Evolutionary conservation across 2,113 vertebrate genomes (phyloP), one percentile per base, ranked within the genome.

Genomic region (Tyto alba): DNA sequence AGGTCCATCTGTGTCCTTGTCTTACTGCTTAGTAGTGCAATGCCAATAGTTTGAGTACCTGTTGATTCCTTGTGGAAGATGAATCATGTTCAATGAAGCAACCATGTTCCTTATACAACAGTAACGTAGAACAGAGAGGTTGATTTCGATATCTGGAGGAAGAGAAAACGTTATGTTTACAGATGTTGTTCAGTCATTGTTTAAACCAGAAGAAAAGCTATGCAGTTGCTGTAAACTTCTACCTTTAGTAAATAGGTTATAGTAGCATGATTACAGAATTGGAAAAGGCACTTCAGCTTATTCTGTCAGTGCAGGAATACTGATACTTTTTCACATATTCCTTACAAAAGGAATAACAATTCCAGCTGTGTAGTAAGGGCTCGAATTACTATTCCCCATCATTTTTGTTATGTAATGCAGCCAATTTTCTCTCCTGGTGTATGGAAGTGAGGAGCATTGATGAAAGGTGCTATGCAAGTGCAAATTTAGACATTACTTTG

Each of bases 111-210:
- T 63, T 80, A 71, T 55, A 64, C 74, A 34, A 27, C 59, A 60
- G 50, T 43, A 77, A 36, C 0, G 0, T 25, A 50, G 71, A 88
- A 38, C 60, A 77, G 27, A 48, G 75, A 59, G 22, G 34, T 90
- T 94, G 79, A 30, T 92, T 86, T 78, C 72, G 36, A 29, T 50
- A 63, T 76, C 90, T 88, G 85, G 75, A 77, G 79, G 80, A 88
- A 82, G 69, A 88, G 48, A 36, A 76, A 66, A 45, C 1, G 1
- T 53, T 36, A 9, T 29, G 36, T 78, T 78, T 91, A 48, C 52
- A 78, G 77, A 60, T 80, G 71, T 47, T 0, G 0, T 63, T 93
- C 45, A 45, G 41, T 71, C 73, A 2, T 64, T 48, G 45, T 76
- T 91, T 48, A 90, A 88, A 82, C 63, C 30, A n/a, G 77, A 45